phyloP scores from a whole-genome alignment of 2,888 invertebrate genomes.

The Antheraea yamamai region DNA sequence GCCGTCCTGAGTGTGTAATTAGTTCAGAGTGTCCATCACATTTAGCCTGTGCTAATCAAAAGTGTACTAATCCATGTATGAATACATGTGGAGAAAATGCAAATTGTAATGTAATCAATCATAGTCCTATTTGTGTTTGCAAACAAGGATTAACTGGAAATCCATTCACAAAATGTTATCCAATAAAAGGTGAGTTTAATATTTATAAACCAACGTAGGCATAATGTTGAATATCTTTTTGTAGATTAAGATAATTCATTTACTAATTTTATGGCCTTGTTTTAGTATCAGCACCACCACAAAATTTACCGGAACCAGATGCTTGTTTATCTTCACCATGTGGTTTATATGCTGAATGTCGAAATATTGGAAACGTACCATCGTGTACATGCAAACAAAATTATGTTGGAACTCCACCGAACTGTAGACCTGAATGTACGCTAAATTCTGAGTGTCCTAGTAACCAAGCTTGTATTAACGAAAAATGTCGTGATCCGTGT shows the following conservation, averaged over 20 bases:
- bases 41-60: slow-evolving; percentile 86
- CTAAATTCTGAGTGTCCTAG: slow-evolving; percentile 87
- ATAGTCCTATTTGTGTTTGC: slow-evolving; percentile 90
- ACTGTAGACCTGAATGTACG: slow-evolving; percentile 86
- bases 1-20: slow-evolving; percentile 87
- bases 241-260: neutral
- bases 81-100: slow-evolving; percentile 84
- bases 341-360: slow-evolving; percentile 84
- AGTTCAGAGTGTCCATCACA: slow-evolving; percentile 85
- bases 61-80: slow-evolving; percentile 86
- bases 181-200: slow-evolving; percentile 69
- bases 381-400: slow-evolving; percentile 83
- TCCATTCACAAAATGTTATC: slow-evolving; percentile 88
- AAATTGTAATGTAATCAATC: slow-evolving; percentile 84
- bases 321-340: slow-evolving; percentile 87
- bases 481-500: slow-evolving; percentile 86
- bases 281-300: slow-evolving; percentile 63
- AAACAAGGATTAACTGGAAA: slow-evolving; percentile 87
- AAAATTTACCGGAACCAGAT: slow-evolving; percentile 55
- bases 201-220: slow-evolving; percentile 7
- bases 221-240: neutral
- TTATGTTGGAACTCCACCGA: slow-evolving; percentile 85
- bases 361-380: slow-evolving; percentile 78
- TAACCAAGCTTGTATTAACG: slow-evolving; percentile 84
- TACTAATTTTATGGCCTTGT: neutral